Evolutionary conservation across 2,113 vertebrate species (phyloP), one percentile per base, ranked within the genome.

Genomic region (Macroglossus sobrinus): DNA sequence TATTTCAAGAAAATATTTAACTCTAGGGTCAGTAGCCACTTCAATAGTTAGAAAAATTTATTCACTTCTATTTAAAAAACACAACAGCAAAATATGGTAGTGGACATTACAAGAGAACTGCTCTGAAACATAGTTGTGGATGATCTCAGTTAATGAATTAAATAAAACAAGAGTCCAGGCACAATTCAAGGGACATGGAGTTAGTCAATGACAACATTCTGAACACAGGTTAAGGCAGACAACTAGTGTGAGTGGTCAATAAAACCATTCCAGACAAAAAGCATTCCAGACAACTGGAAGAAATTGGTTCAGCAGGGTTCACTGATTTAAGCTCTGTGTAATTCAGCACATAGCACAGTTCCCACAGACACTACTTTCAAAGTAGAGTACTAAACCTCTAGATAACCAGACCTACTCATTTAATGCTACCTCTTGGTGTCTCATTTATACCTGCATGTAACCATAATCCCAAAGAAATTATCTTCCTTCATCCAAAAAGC

Each of bases 261-360:
- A 45, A 84, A 87, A 74, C 7, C 35, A 84, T 24, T n/a, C n/a
- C n/a, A n/a, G n/a, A n/a, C n/a, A n/a, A n/a, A n/a, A n/a, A 91
- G 69, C 13, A 53, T 64, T 43, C 6, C 33, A 69, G 40, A 66
- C 11, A 47, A 95, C 1, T 33, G 35, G 38, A 95, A 76, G 45
- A 82, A 84, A 24, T 21, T 61, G 66, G 26, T 88, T 57, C 64
- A 68, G 63, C 5, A 45, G 28, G 64, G 88, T n/a, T 76, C 38
- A 38, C 1, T 12, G 71, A 35, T 45, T 55, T 13, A 72, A 72
- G 18, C 6, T 14, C 35, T 61, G 50, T 10, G 18, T 18, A 57
- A 69, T 66, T 96, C 85, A 97, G 93, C 53, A 96, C 55, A 15
- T 53, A 1, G 61, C 71, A 82, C 81, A 96, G 66, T 53, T 88